Conservation (phyloP, 2,797 vertebrate species). For the Todus mexicanus region DNA sequence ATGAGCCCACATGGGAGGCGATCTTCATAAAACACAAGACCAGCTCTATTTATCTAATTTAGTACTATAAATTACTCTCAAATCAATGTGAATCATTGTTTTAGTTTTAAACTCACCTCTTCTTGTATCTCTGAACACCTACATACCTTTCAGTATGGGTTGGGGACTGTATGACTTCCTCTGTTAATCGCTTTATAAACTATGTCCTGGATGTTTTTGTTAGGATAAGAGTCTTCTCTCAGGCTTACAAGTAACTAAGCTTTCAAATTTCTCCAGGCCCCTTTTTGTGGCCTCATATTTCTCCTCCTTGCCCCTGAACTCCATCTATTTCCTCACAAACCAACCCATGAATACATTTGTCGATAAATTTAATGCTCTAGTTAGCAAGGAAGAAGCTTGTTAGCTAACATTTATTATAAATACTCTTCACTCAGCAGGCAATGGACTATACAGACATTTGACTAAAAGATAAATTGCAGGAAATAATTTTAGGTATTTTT, state of each 20-base stretch:
- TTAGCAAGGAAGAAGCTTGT: constrained; percentile 29
- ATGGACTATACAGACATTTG: background rate
- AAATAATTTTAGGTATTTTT: constrained; percentile 28
- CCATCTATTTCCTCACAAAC: constrained; percentile 6
- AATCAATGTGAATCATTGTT: background rate
- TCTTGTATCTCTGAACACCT: background rate
- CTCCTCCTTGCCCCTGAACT: background rate
- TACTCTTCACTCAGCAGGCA: background rate
- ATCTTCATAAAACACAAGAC: background rate
- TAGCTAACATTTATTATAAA: constrained; percentile 30
- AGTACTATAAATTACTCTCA: background rate
- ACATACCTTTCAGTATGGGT: background rate
- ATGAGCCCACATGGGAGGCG: background rate
- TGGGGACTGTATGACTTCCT: background rate
- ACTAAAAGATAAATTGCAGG: constrained; percentile 25
- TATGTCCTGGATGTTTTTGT: background rate
- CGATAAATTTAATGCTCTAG: constrained; percentile 41
- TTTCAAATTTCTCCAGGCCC: background rate
- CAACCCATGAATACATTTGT: background rate
- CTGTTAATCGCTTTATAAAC: background rate
- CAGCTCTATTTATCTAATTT: background rate
- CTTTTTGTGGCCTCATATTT: background rate
- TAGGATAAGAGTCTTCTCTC: background rate
- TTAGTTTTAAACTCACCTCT: background rate
- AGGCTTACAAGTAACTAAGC: background rate